These are phyloP conservation scores for Phaedon cochleariae DNA, from an alignment of 2,888 invertebrate species.

Conservation along the genomic window DNA sequence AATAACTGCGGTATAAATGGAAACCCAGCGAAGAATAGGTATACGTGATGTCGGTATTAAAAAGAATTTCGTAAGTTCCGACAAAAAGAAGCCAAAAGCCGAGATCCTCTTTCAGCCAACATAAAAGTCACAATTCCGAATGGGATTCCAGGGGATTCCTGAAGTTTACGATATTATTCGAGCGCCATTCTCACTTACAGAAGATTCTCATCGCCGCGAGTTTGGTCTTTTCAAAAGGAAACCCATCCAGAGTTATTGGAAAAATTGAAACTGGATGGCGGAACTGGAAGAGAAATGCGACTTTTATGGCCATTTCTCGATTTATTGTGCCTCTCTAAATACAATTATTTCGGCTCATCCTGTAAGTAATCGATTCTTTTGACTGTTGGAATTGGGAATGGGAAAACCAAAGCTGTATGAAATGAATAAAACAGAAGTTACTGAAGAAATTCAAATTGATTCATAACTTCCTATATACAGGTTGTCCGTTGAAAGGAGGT, in stretches of 20 bases:
- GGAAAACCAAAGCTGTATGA: not conserved
- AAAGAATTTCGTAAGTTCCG: slow-evolving; percentile 27
- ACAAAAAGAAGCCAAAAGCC: slow-evolving; percentile 61
- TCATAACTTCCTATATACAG: too few species aligned
- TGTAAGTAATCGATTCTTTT: slow-evolving; percentile 29
- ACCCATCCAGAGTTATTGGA: slow-evolving; percentile 58
- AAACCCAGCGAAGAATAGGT: slow-evolving; percentile 24
- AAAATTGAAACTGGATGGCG: slow-evolving; percentile 56
- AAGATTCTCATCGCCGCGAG: slow-evolving; percentile 57
- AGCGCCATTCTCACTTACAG: slow-evolving; percentile 62
- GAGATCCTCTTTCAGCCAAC: slow-evolving; percentile 62
- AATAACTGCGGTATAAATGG: slow-evolving; percentile 5
- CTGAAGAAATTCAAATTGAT: too few species aligned
- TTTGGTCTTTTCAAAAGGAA: slow-evolving; percentile 57
- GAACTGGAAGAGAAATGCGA: slow-evolving; percentile 49
- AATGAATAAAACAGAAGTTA: too few species aligned
- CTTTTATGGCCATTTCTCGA: slow-evolving; percentile 49
- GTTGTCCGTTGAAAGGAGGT: too few species aligned
- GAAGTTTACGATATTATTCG: slow-evolving; percentile 65
- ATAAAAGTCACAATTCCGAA: slow-evolving; percentile 65
- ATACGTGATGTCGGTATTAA: slow-evolving; percentile 30
- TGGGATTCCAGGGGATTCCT: slow-evolving; percentile 64
- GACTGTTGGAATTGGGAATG: slow-evolving; percentile 17
- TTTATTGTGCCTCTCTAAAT: slow-evolving; percentile 48
- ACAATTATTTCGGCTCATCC: slow-evolving; percentile 39